Conservation (phyloP, 2,113 vertebrate species). For the Bettongia penicillata region DNA sequence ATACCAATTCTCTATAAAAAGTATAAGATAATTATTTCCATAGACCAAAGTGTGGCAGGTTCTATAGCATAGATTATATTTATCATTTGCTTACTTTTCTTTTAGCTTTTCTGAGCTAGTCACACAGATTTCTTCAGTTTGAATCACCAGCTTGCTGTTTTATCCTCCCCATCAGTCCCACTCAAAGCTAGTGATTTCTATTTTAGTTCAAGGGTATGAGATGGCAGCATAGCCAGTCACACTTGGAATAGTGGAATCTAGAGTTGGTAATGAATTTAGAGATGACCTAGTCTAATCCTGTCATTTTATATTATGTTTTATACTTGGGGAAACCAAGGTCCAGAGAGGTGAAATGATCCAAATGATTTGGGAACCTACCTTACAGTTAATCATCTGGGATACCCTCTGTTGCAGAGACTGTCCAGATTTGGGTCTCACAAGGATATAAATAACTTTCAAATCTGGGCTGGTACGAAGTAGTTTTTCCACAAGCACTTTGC, state of each 20-base stretch:
- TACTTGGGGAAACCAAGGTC: background rate
- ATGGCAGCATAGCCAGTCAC: background rate
- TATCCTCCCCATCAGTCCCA: background rate
- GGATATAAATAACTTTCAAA: slow-evolving; percentile 91
- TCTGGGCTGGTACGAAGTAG: slow-evolving; percentile 92
- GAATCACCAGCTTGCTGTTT: background rate
- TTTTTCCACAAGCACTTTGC: slow-evolving; percentile 97
- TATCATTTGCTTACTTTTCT: background rate
- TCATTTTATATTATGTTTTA: background rate
- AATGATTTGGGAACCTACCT: slow-evolving; percentile 82
- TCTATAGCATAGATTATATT: background rate
- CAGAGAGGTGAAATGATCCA: background rate
- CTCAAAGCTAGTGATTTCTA: background rate
- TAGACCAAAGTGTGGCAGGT: background rate
- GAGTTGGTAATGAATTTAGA: background rate
- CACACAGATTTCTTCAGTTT: background rate
- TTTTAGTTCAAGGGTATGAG: background rate
- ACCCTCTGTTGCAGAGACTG: slow-evolving; percentile 93
- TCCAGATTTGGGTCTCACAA: slow-evolving; percentile 93
- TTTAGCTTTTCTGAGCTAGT: background rate
- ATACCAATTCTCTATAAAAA: background rate
- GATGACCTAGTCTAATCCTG: background rate
- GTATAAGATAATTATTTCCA: background rate
- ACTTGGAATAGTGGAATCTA: background rate
- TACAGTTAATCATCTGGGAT: slow-evolving; percentile 92